Percentiles rank a stretch among this genome's conserved stretches.
Conservation (phyloP, 1,140 invertebrate genomes). For the Drosophila melanogaster region Release_6_plus_ISO1_MT NT_033777.3:5288501-5289000, state of each 20-base stretch:
- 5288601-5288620: background rate
- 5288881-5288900: background rate
- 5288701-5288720: background rate
- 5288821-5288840: background rate
- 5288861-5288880: slow-evolving; percentile 30
- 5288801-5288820: slow-evolving; percentile 13
- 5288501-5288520: slow-evolving; percentile 5
- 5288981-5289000: slow-evolving; percentile 21
- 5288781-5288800: slow-evolving; percentile 5
- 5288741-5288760: background rate
- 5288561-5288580: background rate
- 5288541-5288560: background rate
- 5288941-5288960: slow-evolving; percentile 23
- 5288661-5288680: slow-evolving; percentile 1
- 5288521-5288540: background rate
- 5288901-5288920: slow-evolving; percentile 3
- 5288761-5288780: background rate
- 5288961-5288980: slow-evolving; percentile 44
- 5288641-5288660: background rate
- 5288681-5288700: slow-evolving; percentile 1
- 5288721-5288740: background rate
- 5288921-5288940: slow-evolving; percentile 29
- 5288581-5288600: background rate
- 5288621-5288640: background rate
- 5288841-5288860: background rate